Evolutionary conservation across 2,797 vertebrate genomes (phyloP).

Genomic region (Dicrostonyx torquatus): DNA sequence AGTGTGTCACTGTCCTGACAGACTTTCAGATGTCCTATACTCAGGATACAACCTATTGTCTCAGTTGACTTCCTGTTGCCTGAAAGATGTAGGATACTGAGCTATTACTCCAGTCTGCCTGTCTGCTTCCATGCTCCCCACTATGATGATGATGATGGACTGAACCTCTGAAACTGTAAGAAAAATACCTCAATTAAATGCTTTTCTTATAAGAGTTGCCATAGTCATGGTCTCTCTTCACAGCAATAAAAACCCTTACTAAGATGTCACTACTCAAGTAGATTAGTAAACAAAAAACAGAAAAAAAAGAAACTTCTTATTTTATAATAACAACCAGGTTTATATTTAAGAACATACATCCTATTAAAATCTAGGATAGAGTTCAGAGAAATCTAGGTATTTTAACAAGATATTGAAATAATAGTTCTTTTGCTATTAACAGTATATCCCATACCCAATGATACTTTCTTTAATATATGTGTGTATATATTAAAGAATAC

Average conservation of each 20-base stretch:
- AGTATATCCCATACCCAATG: background rate
- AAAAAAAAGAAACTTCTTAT: background rate
- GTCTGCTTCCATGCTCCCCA: background rate
- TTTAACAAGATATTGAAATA: constrained; percentile 22
- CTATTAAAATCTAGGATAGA: background rate
- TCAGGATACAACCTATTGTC: background rate
- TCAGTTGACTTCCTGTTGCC: background rate
- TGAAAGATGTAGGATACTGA: background rate
- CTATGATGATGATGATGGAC: background rate
- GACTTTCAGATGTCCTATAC: background rate
- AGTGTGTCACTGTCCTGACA: background rate
- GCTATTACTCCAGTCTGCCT: background rate
- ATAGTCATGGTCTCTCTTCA: background rate
- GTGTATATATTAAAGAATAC: background rate
- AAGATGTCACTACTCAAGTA: background rate
- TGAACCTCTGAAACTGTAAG: background rate
- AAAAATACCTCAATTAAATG: background rate
- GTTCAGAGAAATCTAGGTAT: constrained; percentile 1
- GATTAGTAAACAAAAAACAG: background rate
- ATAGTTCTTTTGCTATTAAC: background rate
- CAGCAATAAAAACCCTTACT: background rate
- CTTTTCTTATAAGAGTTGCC: background rate
- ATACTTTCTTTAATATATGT: background rate
- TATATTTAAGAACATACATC: background rate
- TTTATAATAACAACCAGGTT: background rate